Conservation (phyloP, 2,113 vertebrate species). For the Fregata magnificens region DNA sequence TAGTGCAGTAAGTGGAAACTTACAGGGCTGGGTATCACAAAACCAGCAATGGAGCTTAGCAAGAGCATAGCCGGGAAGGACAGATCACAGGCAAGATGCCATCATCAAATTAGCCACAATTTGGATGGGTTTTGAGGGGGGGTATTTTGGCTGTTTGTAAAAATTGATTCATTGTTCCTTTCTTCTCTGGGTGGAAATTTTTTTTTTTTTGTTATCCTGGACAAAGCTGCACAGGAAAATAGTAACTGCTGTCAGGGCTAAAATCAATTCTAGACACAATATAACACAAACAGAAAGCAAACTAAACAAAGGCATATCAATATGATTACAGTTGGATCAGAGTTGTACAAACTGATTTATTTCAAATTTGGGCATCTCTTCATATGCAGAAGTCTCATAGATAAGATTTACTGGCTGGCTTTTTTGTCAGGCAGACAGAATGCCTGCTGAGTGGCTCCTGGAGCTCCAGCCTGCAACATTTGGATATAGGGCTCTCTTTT, state of each 20-base stretch:
- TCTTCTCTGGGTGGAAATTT: background rate
- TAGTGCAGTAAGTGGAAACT: constrained; percentile 61
- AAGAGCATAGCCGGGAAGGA: background rate
- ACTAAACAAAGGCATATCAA: background rate
- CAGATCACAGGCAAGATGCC: background rate
- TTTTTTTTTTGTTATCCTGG: background rate
- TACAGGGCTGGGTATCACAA: constrained; percentile 72
- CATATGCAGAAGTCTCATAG: background rate
- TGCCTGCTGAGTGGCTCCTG: background rate
- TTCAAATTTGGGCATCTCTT: background rate
- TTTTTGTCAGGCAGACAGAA: background rate
- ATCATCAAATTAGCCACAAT: background rate
- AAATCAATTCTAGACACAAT: background rate
- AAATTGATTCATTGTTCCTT: constrained; percentile 14
- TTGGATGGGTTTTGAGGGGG: background rate
- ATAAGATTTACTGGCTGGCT: background rate
- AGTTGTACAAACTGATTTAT: background rate
- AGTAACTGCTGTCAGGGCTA: background rate
- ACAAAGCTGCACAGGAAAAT: background rate
- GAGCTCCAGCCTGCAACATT: background rate
- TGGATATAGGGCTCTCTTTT: background rate
- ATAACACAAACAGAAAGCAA: background rate
- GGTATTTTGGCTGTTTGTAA: background rate
- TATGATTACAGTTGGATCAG: background rate
- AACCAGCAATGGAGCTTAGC: constrained; percentile 58